Evolutionary conservation across 1,140 invertebrate species (phyloP).

Genomic region (Drosophila bocki): DNA sequence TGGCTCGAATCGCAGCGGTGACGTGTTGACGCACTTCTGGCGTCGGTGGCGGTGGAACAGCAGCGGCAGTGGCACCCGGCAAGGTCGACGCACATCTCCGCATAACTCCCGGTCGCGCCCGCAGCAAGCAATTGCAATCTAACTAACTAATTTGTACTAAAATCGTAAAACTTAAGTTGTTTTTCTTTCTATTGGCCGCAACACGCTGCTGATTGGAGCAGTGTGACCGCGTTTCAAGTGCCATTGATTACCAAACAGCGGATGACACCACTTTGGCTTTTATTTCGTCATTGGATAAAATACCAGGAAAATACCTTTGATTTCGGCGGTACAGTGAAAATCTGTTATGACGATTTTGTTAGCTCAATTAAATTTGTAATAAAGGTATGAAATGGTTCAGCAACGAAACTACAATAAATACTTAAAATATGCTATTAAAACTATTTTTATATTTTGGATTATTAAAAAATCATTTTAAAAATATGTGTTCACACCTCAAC

Average conservation of each 20-base stretch:
- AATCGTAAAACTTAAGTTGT: conserved; percentile 23
- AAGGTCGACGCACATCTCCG: conserved; percentile 69
- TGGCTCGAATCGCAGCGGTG: conserved; percentile 47
- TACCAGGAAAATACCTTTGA: conserved; percentile 18
- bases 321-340: background rate
- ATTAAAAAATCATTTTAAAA: background rate
- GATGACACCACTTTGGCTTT: conserved; percentile 11
- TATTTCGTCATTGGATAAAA: conserved; percentile 32
- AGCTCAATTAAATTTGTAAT: background rate
- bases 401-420: background rate
- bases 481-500: background rate
- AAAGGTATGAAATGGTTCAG: background rate
- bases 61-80: conserved; percentile 64
- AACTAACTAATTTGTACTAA: conserved; percentile 15
- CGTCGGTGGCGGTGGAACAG: conserved; percentile 51
- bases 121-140: conserved; percentile 21
- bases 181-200: conserved; percentile 35
- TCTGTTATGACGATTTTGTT: background rate
- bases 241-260: conserved; percentile 5
- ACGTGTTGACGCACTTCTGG: conserved; percentile 44
- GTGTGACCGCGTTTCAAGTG: conserved; percentile 22
- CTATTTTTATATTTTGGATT: background rate
- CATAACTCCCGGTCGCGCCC: conserved; percentile 54
- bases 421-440: background rate
- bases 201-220: conserved; percentile 45